phyloP scores from a whole-genome alignment of 2,888 invertebrate genomes.

The Drepanosiphum platanoidis region DNA sequence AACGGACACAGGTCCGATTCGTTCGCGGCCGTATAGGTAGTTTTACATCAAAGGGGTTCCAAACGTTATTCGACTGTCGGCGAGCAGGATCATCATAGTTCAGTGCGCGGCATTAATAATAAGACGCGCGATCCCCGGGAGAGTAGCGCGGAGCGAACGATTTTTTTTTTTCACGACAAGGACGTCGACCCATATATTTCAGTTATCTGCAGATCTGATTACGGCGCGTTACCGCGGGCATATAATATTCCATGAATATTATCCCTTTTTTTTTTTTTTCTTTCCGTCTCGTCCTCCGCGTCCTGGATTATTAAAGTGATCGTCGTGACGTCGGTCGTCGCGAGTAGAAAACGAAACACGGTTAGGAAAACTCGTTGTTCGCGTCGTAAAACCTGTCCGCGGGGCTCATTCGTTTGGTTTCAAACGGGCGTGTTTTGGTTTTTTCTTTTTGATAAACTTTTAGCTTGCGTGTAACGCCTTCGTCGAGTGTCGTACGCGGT shows the following conservation, averaged over 20 bases:
- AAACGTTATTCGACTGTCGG: slow-evolving; percentile 1
- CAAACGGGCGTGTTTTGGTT: too few relatives aligned
- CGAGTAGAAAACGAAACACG: background rate
- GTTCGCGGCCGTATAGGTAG: background rate
- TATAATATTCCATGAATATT: background rate
- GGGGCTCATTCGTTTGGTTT: background rate
- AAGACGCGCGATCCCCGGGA: background rate
- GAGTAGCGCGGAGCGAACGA: background rate
- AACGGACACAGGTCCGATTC: background rate
- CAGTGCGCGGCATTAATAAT: background rate
- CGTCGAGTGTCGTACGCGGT: too few relatives aligned
- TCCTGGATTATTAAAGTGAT: background rate
- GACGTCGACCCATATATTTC: background rate
- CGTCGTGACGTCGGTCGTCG: background rate
- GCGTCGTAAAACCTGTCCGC: background rate
- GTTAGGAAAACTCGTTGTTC: background rate
- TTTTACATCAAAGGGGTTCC: slow-evolving; percentile 10
- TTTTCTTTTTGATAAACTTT: too few relatives aligned
- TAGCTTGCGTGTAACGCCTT: too few relatives aligned
- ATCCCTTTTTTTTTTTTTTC: background rate
- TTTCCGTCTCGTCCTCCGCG: too few relatives aligned
- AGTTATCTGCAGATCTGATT: background rate
- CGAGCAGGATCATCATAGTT: background rate
- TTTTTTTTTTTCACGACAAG: background rate
- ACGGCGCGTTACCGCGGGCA: background rate